Base-by-base conservation (phyloP, 2,797 vertebrate genomes). In the Discoglossus pictus region DNA sequence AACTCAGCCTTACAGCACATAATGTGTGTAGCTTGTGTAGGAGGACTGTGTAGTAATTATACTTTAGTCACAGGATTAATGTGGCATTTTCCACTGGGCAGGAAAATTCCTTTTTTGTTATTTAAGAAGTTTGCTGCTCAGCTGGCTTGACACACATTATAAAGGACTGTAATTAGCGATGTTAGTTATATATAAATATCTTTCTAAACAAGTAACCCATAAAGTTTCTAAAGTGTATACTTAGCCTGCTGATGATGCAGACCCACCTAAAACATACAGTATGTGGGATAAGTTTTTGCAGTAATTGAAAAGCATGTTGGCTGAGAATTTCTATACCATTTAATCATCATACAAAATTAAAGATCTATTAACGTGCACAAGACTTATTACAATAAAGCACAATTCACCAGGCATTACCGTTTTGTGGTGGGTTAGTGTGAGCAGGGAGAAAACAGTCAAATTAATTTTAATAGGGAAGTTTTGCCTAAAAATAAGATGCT, bases 31-130 rank as follows among this genome's bases (percentile, higher is more conserved):
- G 52, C 51, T 39, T 63, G 53, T 36, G 67, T 70, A 40, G 51
- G 51, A 40, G 67, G 67, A 56, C 48, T 70, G 42, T 61, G 20
- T 46, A 52, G 61, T 31, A 58, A 42, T 35, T 70, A 63, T 13
- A 39, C 52, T 42, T 40, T 39, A 40, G 17, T 59, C 18, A 34
- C 16, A 39, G 61, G 35, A 61, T 39, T 46, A 44, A 50, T 40
- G 46, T 18, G n/a, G 15, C 43, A 58, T 71, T 50, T 55, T 36
- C 44, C 15, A 24, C 25, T 9, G 16, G 36, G 7, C 40, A 58
- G 15, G n/a, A 52, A 65, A 12, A 50, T 9, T 20, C 21, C 23
- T 20, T 61, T 68, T n/a, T 63, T 63, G 17, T 54, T 56, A 47
- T 55, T 11, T n/a, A 53, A 17, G 9, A 25, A 9, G 17, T 34